Percentiles rank a stretch among this genome's conserved stretches.
Conservation (phyloP, 2,888 invertebrate species). For the Vanessa cardui region DNA sequence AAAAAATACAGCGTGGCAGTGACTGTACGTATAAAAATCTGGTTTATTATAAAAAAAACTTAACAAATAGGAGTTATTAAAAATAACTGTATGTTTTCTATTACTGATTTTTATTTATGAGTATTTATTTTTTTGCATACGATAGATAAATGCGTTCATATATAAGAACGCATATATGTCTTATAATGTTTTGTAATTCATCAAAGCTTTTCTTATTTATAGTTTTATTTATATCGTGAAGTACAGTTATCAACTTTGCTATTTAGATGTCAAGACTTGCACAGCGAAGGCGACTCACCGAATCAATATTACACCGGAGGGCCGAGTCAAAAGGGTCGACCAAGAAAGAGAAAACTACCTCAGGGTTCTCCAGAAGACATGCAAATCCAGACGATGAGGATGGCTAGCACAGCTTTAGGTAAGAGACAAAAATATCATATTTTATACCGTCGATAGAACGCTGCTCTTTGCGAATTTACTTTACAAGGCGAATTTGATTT, state of each 20-base stretch:
- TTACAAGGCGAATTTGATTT: constrained; percentile 50
- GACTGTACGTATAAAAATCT: too few relatives aligned
- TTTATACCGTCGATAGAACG: not conserved
- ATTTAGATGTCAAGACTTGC: constrained; percentile 69
- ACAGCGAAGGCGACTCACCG: constrained; percentile 84
- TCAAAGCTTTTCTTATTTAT: too few relatives aligned
- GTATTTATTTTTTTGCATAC: too few relatives aligned
- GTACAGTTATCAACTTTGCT: not conserved
- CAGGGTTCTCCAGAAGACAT: constrained; percentile 84
- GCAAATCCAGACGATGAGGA: constrained; percentile 86
- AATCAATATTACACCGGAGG: constrained; percentile 85
- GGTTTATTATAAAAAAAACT: too few relatives aligned
- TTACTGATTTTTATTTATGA: too few relatives aligned
- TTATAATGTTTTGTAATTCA: too few relatives aligned
- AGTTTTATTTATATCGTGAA: too few relatives aligned
- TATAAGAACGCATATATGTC: too few relatives aligned
- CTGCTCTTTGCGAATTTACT: constrained; percentile 40
- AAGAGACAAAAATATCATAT: constrained; percentile 52
- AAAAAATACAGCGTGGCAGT: too few relatives aligned
- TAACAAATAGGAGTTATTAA: too few relatives aligned
- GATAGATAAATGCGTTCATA: too few relatives aligned
- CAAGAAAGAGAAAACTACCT: constrained; percentile 89
- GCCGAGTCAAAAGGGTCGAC: constrained; percentile 89
- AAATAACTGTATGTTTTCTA: too few relatives aligned
- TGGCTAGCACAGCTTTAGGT: constrained; percentile 87